Conservation (phyloP, 2,797 vertebrate species). For the Odontamblyopus lacepedii region DNA sequence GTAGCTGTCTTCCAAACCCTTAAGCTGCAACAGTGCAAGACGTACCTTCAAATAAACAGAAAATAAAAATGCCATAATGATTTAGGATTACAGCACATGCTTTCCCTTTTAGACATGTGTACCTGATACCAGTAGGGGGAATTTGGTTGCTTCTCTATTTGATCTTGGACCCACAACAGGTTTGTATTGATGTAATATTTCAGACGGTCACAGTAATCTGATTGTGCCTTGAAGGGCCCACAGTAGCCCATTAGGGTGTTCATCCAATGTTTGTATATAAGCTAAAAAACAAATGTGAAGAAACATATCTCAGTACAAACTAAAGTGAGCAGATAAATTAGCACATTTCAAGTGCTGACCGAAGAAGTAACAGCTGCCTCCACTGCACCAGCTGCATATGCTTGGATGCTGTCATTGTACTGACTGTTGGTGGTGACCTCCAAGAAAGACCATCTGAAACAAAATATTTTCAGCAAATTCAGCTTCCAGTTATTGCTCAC, state of each 20-base stretch:
- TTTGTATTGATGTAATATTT: slow-evolving; percentile 83
- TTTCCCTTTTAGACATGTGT: slow-evolving; percentile 10
- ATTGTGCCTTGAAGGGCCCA: slow-evolving; percentile 81
- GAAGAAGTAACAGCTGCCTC: slow-evolving; percentile 85
- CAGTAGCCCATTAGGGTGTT: slow-evolving; percentile 92
- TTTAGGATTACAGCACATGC: background rate
- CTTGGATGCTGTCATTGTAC: slow-evolving; percentile 91
- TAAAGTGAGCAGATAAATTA: background rate
- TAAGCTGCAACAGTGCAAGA: slow-evolving; percentile 89
- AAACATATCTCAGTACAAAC: background rate
- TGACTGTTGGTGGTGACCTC: slow-evolving; percentile 80
- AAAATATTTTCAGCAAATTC: background rate
- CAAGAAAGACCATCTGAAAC: slow-evolving; percentile 87
- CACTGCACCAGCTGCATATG: slow-evolving; percentile 88
- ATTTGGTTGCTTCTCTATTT: slow-evolving; percentile 70
- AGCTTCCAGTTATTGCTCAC: background rate
- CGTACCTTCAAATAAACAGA: slow-evolving; percentile 74
- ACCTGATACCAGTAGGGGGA: slow-evolving; percentile 93
- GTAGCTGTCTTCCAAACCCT: slow-evolving; percentile 92
- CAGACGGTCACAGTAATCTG: slow-evolving; percentile 85
- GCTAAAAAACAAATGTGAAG: slow-evolving; percentile 66
- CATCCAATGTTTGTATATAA: slow-evolving; percentile 97
- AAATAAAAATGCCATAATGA: background rate
- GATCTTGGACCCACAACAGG: slow-evolving; percentile 86
- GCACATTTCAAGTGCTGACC: slow-evolving; percentile 66